Evolutionary conservation across 1,140 invertebrate species (phyloP).

Genomic region (Neodiprion fabricii): DNA sequence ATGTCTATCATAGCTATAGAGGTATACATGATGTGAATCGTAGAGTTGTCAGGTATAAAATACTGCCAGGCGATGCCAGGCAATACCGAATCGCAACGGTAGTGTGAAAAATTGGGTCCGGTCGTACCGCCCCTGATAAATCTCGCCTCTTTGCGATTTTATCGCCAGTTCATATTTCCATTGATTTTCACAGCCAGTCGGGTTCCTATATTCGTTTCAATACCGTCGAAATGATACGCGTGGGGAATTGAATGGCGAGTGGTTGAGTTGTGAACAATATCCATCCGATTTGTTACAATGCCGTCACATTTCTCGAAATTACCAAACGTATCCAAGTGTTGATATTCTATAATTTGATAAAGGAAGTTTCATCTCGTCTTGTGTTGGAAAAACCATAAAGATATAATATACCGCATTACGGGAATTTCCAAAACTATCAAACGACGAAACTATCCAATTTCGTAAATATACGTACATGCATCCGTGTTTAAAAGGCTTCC

Average conservation of each 20-base stretch:
- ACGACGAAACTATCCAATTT: too few relatives aligned
- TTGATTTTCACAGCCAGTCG: not conserved
- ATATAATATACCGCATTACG: too few relatives aligned
- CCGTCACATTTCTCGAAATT: not conserved
- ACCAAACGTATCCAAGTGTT: too few relatives aligned
- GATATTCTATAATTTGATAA: too few relatives aligned
- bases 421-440: too few relatives aligned
- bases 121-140: not conserved
- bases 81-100: not conserved
- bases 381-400: not conserved
- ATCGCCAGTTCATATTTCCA: not conserved
- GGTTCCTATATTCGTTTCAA: not conserved
- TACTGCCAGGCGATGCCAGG: not conserved
- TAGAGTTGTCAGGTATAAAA: not conserved
- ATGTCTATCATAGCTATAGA: not conserved
- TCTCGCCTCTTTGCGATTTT: not conserved
- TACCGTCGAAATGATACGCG: not conserved
- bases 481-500: too few relatives aligned
- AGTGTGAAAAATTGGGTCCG: not conserved
- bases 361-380: too few relatives aligned
- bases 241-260: too few relatives aligned
- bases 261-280: not conserved
- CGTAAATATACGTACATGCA: too few relatives aligned
- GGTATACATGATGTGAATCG: conserved; percentile 22
- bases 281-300: not conserved